phyloP scores from a whole-genome alignment of 2,888 invertebrate species.

The Aporophyla lueneburgensis region DNA sequence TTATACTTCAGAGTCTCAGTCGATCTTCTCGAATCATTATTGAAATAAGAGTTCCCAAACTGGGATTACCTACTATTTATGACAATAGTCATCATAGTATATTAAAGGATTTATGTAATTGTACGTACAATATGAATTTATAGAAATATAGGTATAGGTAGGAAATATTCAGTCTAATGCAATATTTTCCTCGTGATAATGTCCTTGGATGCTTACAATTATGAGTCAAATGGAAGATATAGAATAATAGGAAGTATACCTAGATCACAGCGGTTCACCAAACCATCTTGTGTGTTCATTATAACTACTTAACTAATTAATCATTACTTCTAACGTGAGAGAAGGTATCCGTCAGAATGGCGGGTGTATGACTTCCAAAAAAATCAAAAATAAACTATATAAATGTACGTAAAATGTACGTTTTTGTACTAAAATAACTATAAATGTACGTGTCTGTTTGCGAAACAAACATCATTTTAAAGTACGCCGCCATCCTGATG shows the following conservation, averaged over 20 bases:
- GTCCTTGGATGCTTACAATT: constrained; percentile 14
- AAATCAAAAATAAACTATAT: too few relatives aligned
- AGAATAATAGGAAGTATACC: constrained; percentile 8
- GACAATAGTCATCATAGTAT: not conserved
- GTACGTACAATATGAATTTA: not conserved
- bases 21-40: not conserved
- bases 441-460: too few relatives aligned
- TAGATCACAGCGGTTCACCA: constrained; percentile 22
- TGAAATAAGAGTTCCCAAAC: not conserved
- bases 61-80: not conserved
- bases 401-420: too few relatives aligned
- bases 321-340: not conserved
- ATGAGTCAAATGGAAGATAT: constrained; percentile 15
- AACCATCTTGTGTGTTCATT: constrained; percentile 20
- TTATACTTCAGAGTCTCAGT: not conserved
- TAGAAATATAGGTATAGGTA: constrained; percentile 1
- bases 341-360: too few relatives aligned
- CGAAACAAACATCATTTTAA: too few relatives aligned
- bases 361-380: too few relatives aligned
- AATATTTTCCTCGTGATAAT: constrained; percentile 31
- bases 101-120: not conserved
- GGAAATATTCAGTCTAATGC: constrained; percentile 33
- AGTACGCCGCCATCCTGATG: too few relatives aligned
- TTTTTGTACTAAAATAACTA: too few relatives aligned
- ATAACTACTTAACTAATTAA: constrained; percentile 1